Base-by-base conservation (phyloP, 2,797 vertebrate species). In the Sebastes hubbsi region DNA sequence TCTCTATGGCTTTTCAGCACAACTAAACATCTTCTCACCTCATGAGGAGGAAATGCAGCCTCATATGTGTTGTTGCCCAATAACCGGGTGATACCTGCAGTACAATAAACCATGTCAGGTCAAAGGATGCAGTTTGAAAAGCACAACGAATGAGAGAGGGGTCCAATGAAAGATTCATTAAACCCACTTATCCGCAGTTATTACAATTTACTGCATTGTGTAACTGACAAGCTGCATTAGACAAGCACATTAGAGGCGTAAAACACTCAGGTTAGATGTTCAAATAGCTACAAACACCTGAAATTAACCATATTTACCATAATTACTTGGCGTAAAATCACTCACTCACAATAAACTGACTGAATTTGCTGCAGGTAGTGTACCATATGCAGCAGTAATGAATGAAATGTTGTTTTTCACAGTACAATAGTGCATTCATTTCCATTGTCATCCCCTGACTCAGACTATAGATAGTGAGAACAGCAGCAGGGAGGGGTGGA, bases 11-110 rank as follows among this genome's bases (percentile, higher is more conserved):
- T 71, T 77, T 75, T 76, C 3, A 66, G 22, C 30, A 54, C 25
- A 78, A 70, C 60, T n/a, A 20, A 20, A 67, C 32, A 52, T 34
- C 16, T 14, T 73, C 89, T 91, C 95, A 99, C 98, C 97, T 99
- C 98, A 80, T 99, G 99, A 22, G 98, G 99, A 70, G 98, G 99
- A 91, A 99, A 99, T 2, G 99, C 98, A 82, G 99, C 98, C 90
- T 99, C 98, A 18, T 99, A 99, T 0, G 99, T 98, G 81, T 95
- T 96, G 88, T 99, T 99, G 88, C 94, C 97, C 87, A 99, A 94
- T 79, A 99, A 93, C 55, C 98, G 97, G 87, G 97, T 98, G 87
- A 99, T 98, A 90, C 99, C 99, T 99, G 27, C 77, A 80, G 83
- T 36, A 85, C 67, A 77, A 86, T 61, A 87, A 91, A 80, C 16